Evolutionary conservation across 2,113 vertebrate species (phyloP).

Genomic region (Etheostoma cragini): DNA sequence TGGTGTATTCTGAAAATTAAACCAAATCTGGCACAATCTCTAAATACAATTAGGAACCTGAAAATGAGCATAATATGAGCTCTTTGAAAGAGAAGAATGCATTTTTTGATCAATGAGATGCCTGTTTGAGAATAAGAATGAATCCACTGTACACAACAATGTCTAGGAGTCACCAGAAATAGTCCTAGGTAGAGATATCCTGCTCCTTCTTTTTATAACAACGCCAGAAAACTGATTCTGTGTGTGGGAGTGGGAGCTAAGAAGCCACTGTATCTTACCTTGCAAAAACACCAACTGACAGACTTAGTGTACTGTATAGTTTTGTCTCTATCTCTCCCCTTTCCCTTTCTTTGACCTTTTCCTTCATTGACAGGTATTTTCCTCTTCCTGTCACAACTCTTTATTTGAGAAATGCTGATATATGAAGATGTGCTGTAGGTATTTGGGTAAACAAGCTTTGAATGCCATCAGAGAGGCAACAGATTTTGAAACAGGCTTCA

Average conservation of each 20-base stretch:
- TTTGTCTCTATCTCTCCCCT: conserved; percentile 11
- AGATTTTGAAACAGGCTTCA: conserved; percentile 43
- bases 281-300: background rate
- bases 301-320: background rate
- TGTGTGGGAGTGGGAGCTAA: conserved; percentile 9
- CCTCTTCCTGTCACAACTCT: conserved; percentile 22
- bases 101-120: background rate
- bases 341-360: conserved; percentile 42
- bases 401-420: conserved; percentile 38
- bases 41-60: too few relatives aligned
- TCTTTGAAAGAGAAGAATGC: background rate
- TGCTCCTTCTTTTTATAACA: background rate
- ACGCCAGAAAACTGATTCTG: background rate
- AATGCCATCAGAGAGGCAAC: conserved; percentile 33
- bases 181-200: background rate
- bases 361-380: conserved; percentile 41
- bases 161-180: background rate
- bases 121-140: background rate
- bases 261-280: background rate
- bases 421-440: conserved; percentile 38
- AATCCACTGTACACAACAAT: too few relatives aligned
- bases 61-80: too few relatives aligned
- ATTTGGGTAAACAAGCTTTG: conserved; percentile 62
- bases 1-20: too few relatives aligned
- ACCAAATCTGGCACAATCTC: too few relatives aligned